Evolutionary conservation across 2,113 vertebrate genomes (phyloP).

Genomic region (Oxyura jamaicensis): DNA sequence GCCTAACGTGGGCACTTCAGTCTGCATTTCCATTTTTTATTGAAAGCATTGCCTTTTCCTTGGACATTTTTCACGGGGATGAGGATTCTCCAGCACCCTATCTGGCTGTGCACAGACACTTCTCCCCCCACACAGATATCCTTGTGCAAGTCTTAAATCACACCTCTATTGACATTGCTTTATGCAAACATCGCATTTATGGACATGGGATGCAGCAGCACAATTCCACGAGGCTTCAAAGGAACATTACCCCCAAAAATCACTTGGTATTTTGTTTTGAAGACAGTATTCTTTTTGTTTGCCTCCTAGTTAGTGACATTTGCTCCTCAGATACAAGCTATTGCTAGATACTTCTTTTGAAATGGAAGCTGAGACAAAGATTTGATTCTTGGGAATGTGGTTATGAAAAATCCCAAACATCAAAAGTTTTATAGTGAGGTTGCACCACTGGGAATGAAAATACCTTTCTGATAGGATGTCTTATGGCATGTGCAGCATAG

Average conservation of each 20-base stretch:
- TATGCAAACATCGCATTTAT: neutral
- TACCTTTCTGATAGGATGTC: neutral
- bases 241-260: neutral
- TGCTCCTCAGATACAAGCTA: neutral
- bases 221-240: neutral
- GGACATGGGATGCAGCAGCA: neutral
- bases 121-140: neutral
- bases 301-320: neutral
- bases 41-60: neutral
- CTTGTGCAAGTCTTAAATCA: neutral
- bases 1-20: neutral
- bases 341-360: neutral
- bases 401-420: neutral
- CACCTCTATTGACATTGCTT: neutral
- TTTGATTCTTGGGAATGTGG: neutral
- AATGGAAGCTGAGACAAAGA: neutral
- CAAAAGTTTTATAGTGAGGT: neutral
- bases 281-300: neutral
- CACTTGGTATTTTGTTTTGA: neutral
- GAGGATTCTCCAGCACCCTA: neutral
- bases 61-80: neutral
- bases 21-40: neutral
- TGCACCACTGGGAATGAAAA: neutral
- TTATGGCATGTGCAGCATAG: neutral
- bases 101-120: neutral